phyloP scores from a whole-genome alignment of 2,797 vertebrate genomes.

The Xenentodon cancila region DNA sequence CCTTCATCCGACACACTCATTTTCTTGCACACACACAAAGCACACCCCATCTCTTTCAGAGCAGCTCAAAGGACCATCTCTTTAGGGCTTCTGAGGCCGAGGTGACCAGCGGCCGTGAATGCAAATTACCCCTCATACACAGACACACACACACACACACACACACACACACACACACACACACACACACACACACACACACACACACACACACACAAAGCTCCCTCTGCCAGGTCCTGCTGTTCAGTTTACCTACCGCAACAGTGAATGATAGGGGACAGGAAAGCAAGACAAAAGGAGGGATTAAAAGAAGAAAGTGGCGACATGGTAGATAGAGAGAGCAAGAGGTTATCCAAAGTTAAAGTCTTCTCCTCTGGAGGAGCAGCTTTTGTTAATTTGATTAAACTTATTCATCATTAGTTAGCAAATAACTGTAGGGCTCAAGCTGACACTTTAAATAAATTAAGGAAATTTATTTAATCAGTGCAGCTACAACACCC shows the following conservation, averaged over 20 bases:
- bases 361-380: slow-evolving; percentile 33
- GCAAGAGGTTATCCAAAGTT: slow-evolving; percentile 68
- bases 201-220: slow-evolving; percentile 19
- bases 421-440: slow-evolving; percentile 20
- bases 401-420: slow-evolving; percentile 25
- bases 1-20: slow-evolving; percentile 24
- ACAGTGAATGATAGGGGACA: slow-evolving; percentile 43
- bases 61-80: slow-evolving; percentile 79
- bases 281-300: slow-evolving; percentile 20
- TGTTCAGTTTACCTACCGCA: slow-evolving; percentile 56
- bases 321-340: slow-evolving; percentile 27
- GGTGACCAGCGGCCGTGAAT: slow-evolving; percentile 78
- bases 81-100: slow-evolving; percentile 78
- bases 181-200: no score
- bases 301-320: slow-evolving; percentile 34
- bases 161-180: background rate
- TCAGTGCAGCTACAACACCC: slow-evolving; percentile 1
- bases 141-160: slow-evolving; percentile 15
- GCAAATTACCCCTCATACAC: slow-evolving; percentile 69
- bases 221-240: slow-evolving; percentile 48
- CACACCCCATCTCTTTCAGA: slow-evolving; percentile 63
- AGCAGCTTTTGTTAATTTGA: slow-evolving; percentile 26
- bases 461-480: background rate
- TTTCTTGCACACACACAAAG: slow-evolving; percentile 46
- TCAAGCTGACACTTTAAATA: slow-evolving; percentile 20